Evolutionary conservation across 2,888 invertebrate genomes (phyloP).

Genomic region (Drosophila kanekoi): DNA sequence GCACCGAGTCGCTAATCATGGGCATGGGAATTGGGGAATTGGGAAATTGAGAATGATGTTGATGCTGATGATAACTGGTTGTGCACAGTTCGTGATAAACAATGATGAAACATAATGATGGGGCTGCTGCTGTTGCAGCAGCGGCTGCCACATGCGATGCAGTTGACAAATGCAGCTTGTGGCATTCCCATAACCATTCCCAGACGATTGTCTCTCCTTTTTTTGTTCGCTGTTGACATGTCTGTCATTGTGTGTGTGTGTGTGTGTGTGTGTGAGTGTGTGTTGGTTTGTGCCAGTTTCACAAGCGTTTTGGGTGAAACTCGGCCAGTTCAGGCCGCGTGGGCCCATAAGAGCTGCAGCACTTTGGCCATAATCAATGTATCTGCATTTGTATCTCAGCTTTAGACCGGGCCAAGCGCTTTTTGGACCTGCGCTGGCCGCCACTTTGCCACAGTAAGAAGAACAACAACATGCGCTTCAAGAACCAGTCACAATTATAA

Average conservation of each 20-base stretch:
- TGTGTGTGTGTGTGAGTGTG: slow-evolving; percentile 14
- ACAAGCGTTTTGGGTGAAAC: slow-evolving; percentile 52
- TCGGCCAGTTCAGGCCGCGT: slow-evolving; percentile 32
- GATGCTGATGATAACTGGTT: slow-evolving; percentile 32
- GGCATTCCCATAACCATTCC: slow-evolving; percentile 59
- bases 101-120: slow-evolving; percentile 30
- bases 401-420: slow-evolving; percentile 6
- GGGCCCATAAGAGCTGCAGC: slow-evolving; percentile 17
- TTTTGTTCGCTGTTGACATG: slow-evolving; percentile 13
- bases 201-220: slow-evolving; percentile 60
- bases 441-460: slow-evolving; percentile 5
- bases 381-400: slow-evolving; percentile 18
- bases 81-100: slow-evolving; percentile 42
- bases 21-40: slow-evolving; percentile 48
- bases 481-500: slow-evolving; percentile 42
- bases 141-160: slow-evolving; percentile 11
- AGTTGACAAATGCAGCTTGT: slow-evolving; percentile 49
- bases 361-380: slow-evolving; percentile 15
- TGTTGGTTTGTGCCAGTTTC: slow-evolving; percentile 46
- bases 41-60: slow-evolving; percentile 34
- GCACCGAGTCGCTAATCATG: slow-evolving; percentile 51
- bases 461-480: slow-evolving; percentile 1
- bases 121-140: slow-evolving; percentile 20
- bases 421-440: slow-evolving; percentile 6
- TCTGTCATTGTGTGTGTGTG: not conserved